Conservation (phyloP, 2,888 invertebrate species). For the Pristionchus japonicus region DNA sequence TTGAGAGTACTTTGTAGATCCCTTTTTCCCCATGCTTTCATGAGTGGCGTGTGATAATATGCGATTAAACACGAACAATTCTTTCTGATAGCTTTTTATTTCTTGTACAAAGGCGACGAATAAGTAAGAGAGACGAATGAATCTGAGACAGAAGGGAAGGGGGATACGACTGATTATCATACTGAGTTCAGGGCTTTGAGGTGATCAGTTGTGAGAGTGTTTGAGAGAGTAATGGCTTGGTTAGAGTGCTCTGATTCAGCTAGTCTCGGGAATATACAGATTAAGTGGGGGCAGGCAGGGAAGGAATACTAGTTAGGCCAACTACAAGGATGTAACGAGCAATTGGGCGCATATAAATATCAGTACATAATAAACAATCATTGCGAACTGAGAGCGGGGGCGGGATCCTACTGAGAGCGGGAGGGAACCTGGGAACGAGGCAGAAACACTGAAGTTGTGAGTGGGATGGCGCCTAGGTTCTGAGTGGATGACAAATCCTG, state of each 20-base stretch:
- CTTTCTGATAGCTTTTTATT: constrained; percentile 9
- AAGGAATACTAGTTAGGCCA: neutral
- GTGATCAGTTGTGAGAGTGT: constrained; percentile 26
- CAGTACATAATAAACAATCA: constrained; percentile 31
- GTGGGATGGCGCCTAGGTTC: constrained; percentile 11
- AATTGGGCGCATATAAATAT: constrained; percentile 30
- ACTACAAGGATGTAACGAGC: constrained; percentile 30
- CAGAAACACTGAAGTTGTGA: neutral
- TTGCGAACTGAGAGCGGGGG: constrained; percentile 8
- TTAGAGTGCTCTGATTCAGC: neutral
- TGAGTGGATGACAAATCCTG: neutral
- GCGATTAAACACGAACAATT: neutral
- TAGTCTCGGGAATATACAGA: constrained; percentile 24
- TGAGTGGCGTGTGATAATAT: neutral
- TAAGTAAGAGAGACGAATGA: constrained; percentile 15
- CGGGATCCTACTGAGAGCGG: constrained; percentile 28
- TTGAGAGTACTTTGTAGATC: no score
- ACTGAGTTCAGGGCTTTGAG: constrained; percentile 20
- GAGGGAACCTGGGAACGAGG: neutral
- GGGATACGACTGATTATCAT: constrained; percentile 29
- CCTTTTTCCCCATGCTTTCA: neutral
- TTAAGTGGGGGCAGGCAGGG: neutral
- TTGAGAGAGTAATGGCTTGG: constrained; percentile 3
- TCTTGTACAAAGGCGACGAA: neutral
- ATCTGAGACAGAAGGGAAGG: neutral